These are phyloP conservation scores for Chrysochloris asiatica DNA, from an alignment of 2,113 vertebrate genomes.

Conservation along the genomic window DNA sequence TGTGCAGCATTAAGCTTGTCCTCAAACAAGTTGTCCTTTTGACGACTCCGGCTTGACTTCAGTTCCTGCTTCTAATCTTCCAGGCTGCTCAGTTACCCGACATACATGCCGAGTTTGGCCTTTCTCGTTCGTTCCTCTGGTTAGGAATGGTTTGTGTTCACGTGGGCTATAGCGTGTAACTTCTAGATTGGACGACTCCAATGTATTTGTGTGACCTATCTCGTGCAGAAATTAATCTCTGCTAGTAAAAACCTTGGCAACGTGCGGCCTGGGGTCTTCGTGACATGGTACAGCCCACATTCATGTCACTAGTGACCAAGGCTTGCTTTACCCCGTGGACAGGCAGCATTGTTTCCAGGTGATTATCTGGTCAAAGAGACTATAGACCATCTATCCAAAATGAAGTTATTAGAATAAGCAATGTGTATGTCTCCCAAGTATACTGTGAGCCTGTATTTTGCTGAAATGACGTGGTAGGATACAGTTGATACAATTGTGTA, in stretches of 20 bases:
- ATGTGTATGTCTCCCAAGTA: background rate
- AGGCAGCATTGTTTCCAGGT: background rate
- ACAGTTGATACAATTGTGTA: background rate
- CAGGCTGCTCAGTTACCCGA: background rate
- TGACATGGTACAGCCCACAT: no score
- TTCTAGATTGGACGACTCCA: no score
- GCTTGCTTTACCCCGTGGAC: conserved; percentile 2
- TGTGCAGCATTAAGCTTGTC: no score
- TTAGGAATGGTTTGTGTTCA: background rate
- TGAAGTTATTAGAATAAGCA: background rate
- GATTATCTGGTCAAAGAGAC: background rate
- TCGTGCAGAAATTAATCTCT: no score
- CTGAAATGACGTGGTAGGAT: no score
- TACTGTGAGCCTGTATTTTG: background rate
- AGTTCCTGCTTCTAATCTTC: background rate
- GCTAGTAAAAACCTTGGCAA: no score
- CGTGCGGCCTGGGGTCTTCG: no score
- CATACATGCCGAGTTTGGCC: background rate
- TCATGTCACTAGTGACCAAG: background rate
- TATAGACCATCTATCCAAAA: background rate
- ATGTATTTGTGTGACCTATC: no score
- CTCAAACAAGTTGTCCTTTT: background rate
- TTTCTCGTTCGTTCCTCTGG: accelerated
- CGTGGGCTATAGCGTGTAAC: no score
- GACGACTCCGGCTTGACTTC: accelerated